These are phyloP conservation scores for Odocoileus virginianus DNA, from an alignment of 2,113 vertebrate species.

Conservation along the genomic window DNA sequence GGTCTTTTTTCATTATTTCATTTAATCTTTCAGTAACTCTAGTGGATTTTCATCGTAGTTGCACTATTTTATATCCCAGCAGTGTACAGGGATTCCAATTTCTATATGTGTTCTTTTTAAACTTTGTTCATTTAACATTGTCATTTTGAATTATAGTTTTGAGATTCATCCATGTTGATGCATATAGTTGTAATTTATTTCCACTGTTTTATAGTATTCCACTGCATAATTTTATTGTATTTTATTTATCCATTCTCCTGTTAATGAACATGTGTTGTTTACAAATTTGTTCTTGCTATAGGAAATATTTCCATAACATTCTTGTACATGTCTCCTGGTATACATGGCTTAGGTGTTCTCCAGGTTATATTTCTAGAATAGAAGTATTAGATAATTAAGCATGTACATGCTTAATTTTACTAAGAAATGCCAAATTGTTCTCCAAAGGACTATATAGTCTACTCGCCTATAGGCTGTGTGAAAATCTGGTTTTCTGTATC, in stretches of 20 bases:
- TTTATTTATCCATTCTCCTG: neutral
- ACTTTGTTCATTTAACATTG: neutral
- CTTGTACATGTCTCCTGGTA: neutral
- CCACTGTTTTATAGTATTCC: neutral
- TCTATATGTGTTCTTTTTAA: neutral
- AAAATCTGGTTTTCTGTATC: neutral
- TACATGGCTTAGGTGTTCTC: neutral
- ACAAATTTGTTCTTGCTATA: neutral
- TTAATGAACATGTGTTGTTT: neutral
- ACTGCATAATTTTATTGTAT: neutral
- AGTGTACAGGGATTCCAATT: neutral
- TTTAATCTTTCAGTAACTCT: slow-evolving; percentile 51
- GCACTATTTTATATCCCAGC: neutral
- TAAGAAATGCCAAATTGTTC: neutral
- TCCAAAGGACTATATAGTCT: neutral
- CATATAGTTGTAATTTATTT: neutral
- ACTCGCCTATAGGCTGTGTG: neutral
- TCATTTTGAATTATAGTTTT: slow-evolving; percentile 8
- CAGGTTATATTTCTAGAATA: neutral
- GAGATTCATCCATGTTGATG: neutral
- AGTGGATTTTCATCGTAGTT: neutral
- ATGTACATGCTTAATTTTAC: neutral
- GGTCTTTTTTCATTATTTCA: slow-evolving; percentile 42
- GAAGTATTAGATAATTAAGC: neutral
- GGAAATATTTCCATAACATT: neutral